Conservation (phyloP, 2,888 invertebrate species). For the Aproaerema taeniolella region DNA sequence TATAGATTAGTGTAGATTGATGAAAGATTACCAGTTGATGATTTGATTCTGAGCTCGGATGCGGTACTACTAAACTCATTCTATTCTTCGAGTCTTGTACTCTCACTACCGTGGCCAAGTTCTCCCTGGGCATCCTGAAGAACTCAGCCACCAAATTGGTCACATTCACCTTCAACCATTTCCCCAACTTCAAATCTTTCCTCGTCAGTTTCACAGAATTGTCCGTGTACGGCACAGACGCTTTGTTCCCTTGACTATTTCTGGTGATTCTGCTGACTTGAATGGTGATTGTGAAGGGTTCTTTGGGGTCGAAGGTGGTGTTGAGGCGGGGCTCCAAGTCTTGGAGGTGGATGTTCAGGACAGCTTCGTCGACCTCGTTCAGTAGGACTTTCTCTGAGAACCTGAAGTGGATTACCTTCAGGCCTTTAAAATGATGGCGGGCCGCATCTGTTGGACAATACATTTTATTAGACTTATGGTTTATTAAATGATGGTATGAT, state of each 20-base stretch:
- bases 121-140: conserved; percentile 84
- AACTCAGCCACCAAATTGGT: conserved; percentile 86
- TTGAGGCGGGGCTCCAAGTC: conserved; percentile 53
- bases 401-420: conserved; percentile 83
- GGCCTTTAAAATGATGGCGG: conserved; percentile 80
- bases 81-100: conserved; percentile 79
- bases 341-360: conserved; percentile 83
- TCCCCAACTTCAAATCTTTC: conserved; percentile 72
- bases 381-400: conserved; percentile 83
- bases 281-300: conserved; percentile 51
- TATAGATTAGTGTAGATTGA: no score
- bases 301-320: conserved; percentile 47
- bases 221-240: conserved; percentile 55
- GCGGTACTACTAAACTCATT: conserved; percentile 82
- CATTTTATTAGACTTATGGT: no score
- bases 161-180: conserved; percentile 86
- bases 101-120: conserved; percentile 87
- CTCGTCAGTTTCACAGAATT: conserved; percentile 67
- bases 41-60: conserved; percentile 77
- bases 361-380: conserved; percentile 82
- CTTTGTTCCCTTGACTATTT: conserved; percentile 57
- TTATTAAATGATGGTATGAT: conserved; percentile 15
- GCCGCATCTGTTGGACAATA: conserved; percentile 78
- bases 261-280: conserved; percentile 63
- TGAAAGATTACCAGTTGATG: conserved; percentile 69